phyloP scores from a whole-genome alignment of 1,140 invertebrate species.

The Trichogramma pretiosum region DNA sequence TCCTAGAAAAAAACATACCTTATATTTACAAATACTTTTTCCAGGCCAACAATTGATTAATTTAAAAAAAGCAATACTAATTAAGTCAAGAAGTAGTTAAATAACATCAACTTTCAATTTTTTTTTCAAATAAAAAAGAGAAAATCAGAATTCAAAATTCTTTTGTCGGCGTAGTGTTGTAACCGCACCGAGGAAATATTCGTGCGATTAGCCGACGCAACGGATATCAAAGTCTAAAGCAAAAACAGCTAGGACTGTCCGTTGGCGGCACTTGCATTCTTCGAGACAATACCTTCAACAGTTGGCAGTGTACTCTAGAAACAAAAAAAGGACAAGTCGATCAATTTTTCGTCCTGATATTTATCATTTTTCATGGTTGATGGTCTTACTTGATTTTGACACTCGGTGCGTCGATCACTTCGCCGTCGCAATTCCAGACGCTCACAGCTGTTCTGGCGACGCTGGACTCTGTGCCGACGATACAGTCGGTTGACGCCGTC shows the following conservation, averaged over 20 bases:
- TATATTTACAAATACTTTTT: too few species aligned
- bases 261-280: slow-evolving; percentile 24
- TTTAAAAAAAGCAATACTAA: too few species aligned
- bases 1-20: too few species aligned
- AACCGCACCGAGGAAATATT: too few species aligned
- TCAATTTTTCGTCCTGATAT: neutral
- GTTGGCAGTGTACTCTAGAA: slow-evolving; percentile 49
- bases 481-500: neutral
- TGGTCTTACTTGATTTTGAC: slow-evolving; percentile 59
- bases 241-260: slow-evolving; percentile 17
- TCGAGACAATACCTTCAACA: slow-evolving; percentile 50
- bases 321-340: neutral
- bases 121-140: too few species aligned
- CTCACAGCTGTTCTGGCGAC: slow-evolving; percentile 39
- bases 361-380: neutral
- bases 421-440: slow-evolving; percentile 83
- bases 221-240: slow-evolving; percentile 11
- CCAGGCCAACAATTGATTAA: too few species aligned
- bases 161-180: too few species aligned
- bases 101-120: too few species aligned
- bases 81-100: too few species aligned
- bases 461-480: neutral
- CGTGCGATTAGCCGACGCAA: neutral
- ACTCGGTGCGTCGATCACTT: slow-evolving; percentile 60
- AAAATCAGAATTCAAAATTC: too few species aligned